These are phyloP conservation scores for Corticium candelabrum DNA, from an alignment of 37 sponge, comb jelly and placozoan species.

Conservation along the genomic window DNA sequence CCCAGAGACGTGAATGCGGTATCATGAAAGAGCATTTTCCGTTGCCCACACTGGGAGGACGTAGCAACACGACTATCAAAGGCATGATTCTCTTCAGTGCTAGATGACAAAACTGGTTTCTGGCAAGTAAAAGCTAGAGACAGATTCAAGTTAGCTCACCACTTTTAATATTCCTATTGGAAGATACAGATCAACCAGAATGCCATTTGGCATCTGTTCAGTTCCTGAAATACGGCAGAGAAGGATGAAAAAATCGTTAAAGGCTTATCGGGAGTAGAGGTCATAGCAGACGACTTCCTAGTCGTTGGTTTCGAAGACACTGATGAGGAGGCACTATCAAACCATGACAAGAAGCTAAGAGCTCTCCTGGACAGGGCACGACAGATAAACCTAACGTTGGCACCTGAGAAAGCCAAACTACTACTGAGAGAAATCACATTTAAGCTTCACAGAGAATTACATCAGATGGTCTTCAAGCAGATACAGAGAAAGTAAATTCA, in stretches of 20 bases:
- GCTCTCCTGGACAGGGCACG: not conserved
- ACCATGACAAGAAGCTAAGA: not conserved
- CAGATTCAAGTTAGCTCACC: conserved; percentile 35
- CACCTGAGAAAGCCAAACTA: not conserved
- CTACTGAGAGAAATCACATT: no score
- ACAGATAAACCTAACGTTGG: not conserved
- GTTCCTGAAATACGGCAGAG: no score
- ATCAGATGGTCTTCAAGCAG: not conserved
- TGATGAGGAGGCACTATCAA: no score
- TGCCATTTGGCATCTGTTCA: no score
- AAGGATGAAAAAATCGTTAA: no score
- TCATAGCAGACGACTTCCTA: no score
- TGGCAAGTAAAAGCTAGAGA: conserved; percentile 50
- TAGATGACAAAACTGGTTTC: conserved; percentile 39
- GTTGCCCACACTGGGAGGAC: conserved; percentile 51
- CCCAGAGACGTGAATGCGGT: conserved; percentile 45
- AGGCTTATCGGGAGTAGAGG: no score
- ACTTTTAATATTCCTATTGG: conserved; percentile 45
- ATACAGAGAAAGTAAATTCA: not conserved
- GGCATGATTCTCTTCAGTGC: conserved; percentile 37
- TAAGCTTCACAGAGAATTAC: not conserved
- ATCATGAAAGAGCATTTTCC: conserved; percentile 36
- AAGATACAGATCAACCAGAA: conserved; percentile 33
- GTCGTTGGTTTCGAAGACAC: no score
- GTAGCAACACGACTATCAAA: conserved; percentile 32